A percentile compares a stretch with the other conserved stretches of the same genome.
Evolutionary conservation across 2,797 vertebrate species (phyloP).

Genomic region (Manis crassicaudata): DNA sequence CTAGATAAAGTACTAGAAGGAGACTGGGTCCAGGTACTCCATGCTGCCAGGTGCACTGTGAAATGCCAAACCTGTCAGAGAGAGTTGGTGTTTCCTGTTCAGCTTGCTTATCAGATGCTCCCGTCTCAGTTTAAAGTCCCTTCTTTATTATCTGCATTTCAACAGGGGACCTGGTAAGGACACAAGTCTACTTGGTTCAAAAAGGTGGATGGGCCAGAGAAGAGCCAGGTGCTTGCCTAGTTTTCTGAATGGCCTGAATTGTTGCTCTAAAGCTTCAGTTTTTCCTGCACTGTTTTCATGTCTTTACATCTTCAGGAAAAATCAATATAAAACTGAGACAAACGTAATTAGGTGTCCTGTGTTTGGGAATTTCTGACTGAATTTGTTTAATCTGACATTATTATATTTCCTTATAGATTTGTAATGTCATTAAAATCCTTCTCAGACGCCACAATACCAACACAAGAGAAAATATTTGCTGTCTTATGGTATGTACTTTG

Average conservation of each 20-base stretch:
- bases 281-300: background rate
- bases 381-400: background rate
- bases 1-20: background rate
- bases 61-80: background rate
- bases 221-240: background rate
- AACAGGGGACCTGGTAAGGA: background rate
- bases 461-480: conserved; percentile 91
- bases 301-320: background rate
- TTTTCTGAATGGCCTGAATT: background rate
- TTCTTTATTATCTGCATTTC: background rate
- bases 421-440: conserved; percentile 92
- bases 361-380: background rate
- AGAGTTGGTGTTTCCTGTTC: background rate
- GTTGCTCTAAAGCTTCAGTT: background rate
- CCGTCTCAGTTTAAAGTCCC: background rate
- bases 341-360: background rate
- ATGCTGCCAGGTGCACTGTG: background rate
- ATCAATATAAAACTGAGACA: background rate
- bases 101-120: background rate
- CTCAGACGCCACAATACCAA: conserved; percentile 84
- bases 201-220: background rate
- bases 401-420: conserved; percentile 86
- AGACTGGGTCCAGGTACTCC: background rate
- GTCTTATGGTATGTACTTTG: conserved; percentile 90
- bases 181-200: background rate